These are phyloP conservation scores for Chrysogorgia sp. DNA, from an alignment of 92 coral and sea anemone genomes.

Conservation along the genomic window DNA sequence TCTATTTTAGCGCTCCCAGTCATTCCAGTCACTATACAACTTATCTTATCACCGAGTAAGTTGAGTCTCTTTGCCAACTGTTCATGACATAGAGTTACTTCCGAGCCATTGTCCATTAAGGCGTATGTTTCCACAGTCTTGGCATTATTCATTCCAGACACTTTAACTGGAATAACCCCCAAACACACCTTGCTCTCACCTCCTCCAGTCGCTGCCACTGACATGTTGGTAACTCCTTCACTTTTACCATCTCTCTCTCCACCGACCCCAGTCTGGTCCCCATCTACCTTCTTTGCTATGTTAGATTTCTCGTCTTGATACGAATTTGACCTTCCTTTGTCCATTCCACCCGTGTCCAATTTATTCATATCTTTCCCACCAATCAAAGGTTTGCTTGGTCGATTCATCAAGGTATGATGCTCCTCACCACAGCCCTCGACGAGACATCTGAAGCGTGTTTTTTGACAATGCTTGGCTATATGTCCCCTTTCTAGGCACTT, in stretches of 20 bases:
- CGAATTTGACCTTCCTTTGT: no score
- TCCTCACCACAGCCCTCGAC: slow-evolving; percentile 49
- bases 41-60: slow-evolving; percentile 48
- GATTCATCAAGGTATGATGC: slow-evolving; percentile 67
- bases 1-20: slow-evolving; percentile 61
- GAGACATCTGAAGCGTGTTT: slow-evolving; percentile 54
- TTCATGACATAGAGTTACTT: slow-evolving; percentile 74
- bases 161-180: no score
- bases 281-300: slow-evolving; percentile 48
- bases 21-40: slow-evolving; percentile 64
- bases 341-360: no score
- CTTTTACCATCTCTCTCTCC: slow-evolving; percentile 63
- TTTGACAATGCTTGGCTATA: slow-evolving; percentile 53
- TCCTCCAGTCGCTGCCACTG: no score
- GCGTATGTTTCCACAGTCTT: no score
- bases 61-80: no score
- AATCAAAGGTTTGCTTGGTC: no score
- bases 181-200: no score
- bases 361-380: no score
- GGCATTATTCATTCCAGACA: no score
- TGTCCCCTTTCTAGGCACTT: slow-evolving; percentile 67
- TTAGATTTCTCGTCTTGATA: slow-evolving; percentile 58
- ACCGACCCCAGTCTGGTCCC: slow-evolving; percentile 43
- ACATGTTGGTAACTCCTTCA: slow-evolving; percentile 32
- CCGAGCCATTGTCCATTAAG: slow-evolving; percentile 71